Base-by-base conservation (phyloP, 64 coral and sea anemone species). In the Exaiptasia diaphana region DNA sequence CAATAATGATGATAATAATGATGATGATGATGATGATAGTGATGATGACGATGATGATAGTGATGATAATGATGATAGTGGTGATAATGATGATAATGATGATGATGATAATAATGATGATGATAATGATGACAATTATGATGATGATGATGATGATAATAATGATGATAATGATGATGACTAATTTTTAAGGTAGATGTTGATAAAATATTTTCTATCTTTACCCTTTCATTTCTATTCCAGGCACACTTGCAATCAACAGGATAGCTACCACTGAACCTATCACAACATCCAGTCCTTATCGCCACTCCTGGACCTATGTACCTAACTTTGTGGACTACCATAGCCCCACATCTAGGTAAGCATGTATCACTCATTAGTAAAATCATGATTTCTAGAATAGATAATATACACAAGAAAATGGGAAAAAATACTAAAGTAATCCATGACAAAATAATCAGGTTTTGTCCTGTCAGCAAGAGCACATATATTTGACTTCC, bases 321-420 rank as follows among this genome's bases (percentile, higher is more conserved):
- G 83, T 99, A 12, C 95, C 95, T 37, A 99, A 99, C 86, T 99
- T 92, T 85, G 90, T 99, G 7, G 89, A 99, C 56, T 99, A 99
- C 53, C 90, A 99, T 85, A 92, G 83, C 50, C 95, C 95, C 34
- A 74, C 90, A 22, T 99, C 95, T 56, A 99, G 95, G 95, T 99
- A 89, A 76, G 36, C 10, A 52, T 52, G 10, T 12, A 52, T 52
- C n/a, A n/a, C n/a, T n/a, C n/a, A n/a, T n/a, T n/a, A n/a, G 49
- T 52, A 52, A 52, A 52, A 52, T 10, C 49, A 12, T 12, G 10
- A 52, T 52, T 52, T 52, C 49, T 52, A 52, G 10, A 52, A 52
- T 52, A 52, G 49, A 52, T 52, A 52, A n/a, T n/a, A n/a, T n/a
- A n/a, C n/a, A n/a, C n/a, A n/a, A n/a, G n/a, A n/a, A n/a, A n/a